phyloP scores from a whole-genome alignment of 1,140 invertebrate species.

The Ceratina japonica region DNA sequence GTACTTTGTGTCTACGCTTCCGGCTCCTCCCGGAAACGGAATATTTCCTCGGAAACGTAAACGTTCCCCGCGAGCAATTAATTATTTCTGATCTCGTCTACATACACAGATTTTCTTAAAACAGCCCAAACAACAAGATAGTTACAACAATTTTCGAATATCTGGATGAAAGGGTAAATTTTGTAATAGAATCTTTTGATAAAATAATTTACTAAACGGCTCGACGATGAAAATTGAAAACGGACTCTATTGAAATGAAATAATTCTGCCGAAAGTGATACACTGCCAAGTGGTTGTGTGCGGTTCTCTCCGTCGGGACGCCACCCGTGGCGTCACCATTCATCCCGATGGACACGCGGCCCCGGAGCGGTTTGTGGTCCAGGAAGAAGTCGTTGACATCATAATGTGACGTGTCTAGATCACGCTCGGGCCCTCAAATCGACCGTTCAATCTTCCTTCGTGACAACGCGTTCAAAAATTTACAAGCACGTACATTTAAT shows the following conservation, averaged over 20 bases:
- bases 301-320: conserved; percentile 40
- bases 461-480: too few relatives aligned
- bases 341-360: conserved; percentile 56
- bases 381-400: conserved; percentile 69
- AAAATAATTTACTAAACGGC: not conserved
- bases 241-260: not conserved
- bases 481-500: too few relatives aligned
- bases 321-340: conserved; percentile 67
- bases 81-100: too few relatives aligned
- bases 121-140: too few relatives aligned
- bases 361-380: conserved; percentile 60
- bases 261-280: conserved; percentile 65
- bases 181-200: too few relatives aligned
- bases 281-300: conserved; percentile 62
- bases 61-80: not conserved
- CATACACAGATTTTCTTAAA: too few relatives aligned
- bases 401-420: conserved; percentile 59
- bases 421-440: too few relatives aligned
- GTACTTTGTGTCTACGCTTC: conserved; percentile 1
- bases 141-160: too few relatives aligned
- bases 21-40: conserved; percentile 5
- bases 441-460: too few relatives aligned
- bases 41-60: conserved; percentile 17
- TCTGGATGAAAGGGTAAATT: too few relatives aligned
- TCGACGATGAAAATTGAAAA: not conserved